Evolutionary conservation across 2,797 vertebrate genomes (phyloP).

Genomic region (Pyrocephalus nanus): DNA sequence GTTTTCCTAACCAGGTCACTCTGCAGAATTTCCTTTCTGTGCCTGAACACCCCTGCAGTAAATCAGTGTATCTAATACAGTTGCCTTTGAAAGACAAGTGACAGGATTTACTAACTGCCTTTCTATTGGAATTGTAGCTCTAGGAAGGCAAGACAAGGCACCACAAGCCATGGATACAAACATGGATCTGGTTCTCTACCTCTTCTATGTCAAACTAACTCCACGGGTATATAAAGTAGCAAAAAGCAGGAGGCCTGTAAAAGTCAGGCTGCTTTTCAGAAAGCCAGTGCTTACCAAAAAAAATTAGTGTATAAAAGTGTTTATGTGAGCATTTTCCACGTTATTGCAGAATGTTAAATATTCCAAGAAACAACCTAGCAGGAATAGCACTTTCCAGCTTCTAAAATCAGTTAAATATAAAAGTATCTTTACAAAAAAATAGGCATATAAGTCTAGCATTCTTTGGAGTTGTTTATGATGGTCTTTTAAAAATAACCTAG

Average conservation of each 20-base stretch:
- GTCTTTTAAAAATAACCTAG: constrained; percentile 44
- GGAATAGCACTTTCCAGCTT: constrained; percentile 67
- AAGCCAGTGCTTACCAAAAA: constrained; percentile 49
- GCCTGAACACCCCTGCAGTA: background rate
- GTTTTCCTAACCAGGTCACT: constrained; percentile 8
- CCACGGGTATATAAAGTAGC: constrained; percentile 24
- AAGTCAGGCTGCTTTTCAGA: constrained; percentile 52
- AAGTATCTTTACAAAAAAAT: constrained; percentile 66
- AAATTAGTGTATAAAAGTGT: constrained; percentile 47
- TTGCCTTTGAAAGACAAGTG: background rate
- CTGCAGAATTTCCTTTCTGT: background rate
- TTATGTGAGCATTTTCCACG: constrained; percentile 11
- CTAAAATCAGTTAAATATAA: constrained; percentile 65
- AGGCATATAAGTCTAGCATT: constrained; percentile 36
- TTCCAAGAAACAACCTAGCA: constrained; percentile 35
- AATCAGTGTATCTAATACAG: background rate
- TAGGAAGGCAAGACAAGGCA: constrained; percentile 53
- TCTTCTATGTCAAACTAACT: background rate
- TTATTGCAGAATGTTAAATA: constrained; percentile 58
- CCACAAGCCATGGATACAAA: constrained; percentile 51
- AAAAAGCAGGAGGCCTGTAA: constrained; percentile 59
- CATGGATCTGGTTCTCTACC: background rate
- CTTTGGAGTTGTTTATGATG: constrained; percentile 63
- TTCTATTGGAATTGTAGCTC: background rate
- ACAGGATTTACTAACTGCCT: constrained; percentile 3